Evolutionary conservation across 1,140 invertebrate species (phyloP), one percentile per base, ranked within the genome.

Genomic region (Calephelis virginiensis): DNA sequence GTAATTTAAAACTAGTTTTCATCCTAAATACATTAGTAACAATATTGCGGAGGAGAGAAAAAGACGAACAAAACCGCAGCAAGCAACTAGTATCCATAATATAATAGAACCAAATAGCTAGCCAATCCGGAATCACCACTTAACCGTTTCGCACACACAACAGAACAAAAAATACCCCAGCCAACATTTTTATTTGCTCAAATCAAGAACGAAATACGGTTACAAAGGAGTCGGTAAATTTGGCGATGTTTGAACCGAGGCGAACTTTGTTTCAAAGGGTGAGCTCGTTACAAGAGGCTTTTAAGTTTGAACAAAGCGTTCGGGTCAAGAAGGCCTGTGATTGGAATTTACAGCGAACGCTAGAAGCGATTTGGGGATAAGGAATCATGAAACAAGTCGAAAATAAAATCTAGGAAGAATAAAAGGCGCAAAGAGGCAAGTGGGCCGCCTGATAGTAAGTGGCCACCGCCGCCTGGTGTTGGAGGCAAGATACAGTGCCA

Each of bases 301-400:
- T 59, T 59, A 59, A 59, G 56, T 59, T 59, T 13, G 8, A 13
- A 59, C 56, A 59, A 59, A 59, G 56, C 56, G 12, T 59, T 59
- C n/a, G 56, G 56, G 28, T 38, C 53, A 38, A 38, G 53, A 59
- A 43, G 40, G 28, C 10, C 7, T 12, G 28, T 10, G 5, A 38
- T 38, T 59, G 53, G 28, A 12, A 59, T 59, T 37, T 17, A n/a
- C 10, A 37, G 7, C 6, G 50, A 56, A 56, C 28, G 6, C 11
- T 28, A 6, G 17, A 13, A 10, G 28, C 6, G 28, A 28, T 56
- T 56, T 11, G 37, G 17, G 50, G 40, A 8, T 43, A 43, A 43
- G 40, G 40, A 43, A 8, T 7, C 40, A 43, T 8, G 40, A 28
- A 28, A 28, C 28, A 28, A 28, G 5, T 28, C 28, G 28, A 28